These are phyloP conservation scores for Orientallactaga bullata DNA, from an alignment of 2,113 vertebrate genomes.

Conservation along the genomic window DNA sequence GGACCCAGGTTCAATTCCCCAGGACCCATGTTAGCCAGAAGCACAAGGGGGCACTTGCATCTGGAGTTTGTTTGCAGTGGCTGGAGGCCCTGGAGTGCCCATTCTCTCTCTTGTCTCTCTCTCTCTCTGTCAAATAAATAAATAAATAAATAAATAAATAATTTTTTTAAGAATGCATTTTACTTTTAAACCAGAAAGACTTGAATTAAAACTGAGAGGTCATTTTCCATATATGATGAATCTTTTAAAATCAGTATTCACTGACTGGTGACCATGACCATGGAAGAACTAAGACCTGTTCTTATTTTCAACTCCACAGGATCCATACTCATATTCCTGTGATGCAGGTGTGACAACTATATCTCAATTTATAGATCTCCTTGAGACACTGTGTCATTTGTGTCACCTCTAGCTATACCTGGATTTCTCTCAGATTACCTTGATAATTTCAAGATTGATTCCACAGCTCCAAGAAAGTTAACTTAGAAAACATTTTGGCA, in stretches of 20 bases:
- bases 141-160: too few relatives aligned
- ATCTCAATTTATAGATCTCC: not conserved
- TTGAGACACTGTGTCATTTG: not conserved
- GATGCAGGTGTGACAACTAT: not conserved
- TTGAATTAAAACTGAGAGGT: not conserved
- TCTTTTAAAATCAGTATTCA: not conserved
- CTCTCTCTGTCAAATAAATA: too few relatives aligned
- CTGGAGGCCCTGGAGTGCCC: too few relatives aligned
- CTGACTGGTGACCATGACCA: not conserved
- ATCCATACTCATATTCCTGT: not conserved
- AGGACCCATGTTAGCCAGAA: too few relatives aligned
- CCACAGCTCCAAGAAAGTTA: not conserved
- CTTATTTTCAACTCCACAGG: not conserved
- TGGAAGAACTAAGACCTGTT: not conserved
- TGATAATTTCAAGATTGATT: not conserved
- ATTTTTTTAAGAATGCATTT: too few relatives aligned
- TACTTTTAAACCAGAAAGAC: not conserved
- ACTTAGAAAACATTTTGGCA: not conserved
- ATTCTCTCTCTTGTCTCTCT: too few relatives aligned
- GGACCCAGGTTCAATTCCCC: too few relatives aligned
- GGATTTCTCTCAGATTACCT: not conserved
- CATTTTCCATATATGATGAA: not conserved
- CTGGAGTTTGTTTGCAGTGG: too few relatives aligned
- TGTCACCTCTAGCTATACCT: not conserved
- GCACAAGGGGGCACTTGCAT: too few relatives aligned